These are phyloP conservation scores for Xanthostigma xanthostigma DNA, from an alignment of 2,888 invertebrate species.

Conservation along the genomic window DNA sequence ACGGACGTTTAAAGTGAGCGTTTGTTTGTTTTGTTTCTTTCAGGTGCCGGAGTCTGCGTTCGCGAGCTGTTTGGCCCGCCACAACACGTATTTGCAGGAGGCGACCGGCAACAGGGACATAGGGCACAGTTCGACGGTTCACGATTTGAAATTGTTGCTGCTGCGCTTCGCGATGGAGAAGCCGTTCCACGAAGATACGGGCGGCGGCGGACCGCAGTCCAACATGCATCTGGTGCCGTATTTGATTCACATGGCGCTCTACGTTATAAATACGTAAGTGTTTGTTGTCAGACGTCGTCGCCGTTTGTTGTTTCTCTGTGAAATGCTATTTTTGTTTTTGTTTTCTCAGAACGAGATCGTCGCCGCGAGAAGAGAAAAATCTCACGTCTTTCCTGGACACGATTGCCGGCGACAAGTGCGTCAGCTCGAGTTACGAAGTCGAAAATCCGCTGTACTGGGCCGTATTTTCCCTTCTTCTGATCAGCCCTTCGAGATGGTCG, in stretches of 20 bases:
- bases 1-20: too few species aligned
- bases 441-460: slow-evolving; percentile 87
- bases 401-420: slow-evolving; percentile 42
- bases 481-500: slow-evolving; percentile 66
- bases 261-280: slow-evolving; percentile 75
- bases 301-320: not conserved
- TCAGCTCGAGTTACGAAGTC: slow-evolving; percentile 76
- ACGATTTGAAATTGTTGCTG: slow-evolving; percentile 82
- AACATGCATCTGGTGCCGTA: slow-evolving; percentile 96
- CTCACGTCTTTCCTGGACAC: slow-evolving; percentile 57
- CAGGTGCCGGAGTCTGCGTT: slow-evolving; percentile 77
- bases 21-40: too few species aligned
- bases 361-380: slow-evolving; percentile 62
- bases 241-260: slow-evolving; percentile 84
- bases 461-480: slow-evolving; percentile 64
- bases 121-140: slow-evolving; percentile 67
- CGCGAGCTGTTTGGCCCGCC: slow-evolving; percentile 84
- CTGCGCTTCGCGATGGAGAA: slow-evolving; percentile 84
- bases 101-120: slow-evolving; percentile 63
- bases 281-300: too few species aligned
- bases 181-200: slow-evolving; percentile 94
- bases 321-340: slow-evolving; percentile 1
- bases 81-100: slow-evolving; percentile 69
- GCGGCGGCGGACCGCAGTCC: slow-evolving; percentile 91
- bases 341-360: slow-evolving; percentile 47